phyloP scores from a whole-genome alignment of 2,797 vertebrate genomes.

The Rhadinocentrus ornatus region DNA sequence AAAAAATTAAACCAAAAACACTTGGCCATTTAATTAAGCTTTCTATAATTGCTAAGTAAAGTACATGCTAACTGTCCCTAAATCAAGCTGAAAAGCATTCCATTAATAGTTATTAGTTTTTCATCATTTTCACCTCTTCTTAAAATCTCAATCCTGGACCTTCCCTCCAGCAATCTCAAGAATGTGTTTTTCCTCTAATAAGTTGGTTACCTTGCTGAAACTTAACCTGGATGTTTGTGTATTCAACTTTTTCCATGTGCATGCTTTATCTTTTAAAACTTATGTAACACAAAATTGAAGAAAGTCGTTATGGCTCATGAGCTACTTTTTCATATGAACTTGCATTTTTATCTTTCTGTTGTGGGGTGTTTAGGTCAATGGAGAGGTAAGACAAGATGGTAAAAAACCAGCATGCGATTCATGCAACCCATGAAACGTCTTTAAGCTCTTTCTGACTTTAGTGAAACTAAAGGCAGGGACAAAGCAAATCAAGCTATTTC shows the following conservation, averaged over 20 bases:
- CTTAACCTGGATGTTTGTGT: slow-evolving; percentile 10
- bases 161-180: background rate
- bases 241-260: slow-evolving; percentile 28
- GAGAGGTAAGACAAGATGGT: slow-evolving; percentile 93
- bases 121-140: background rate
- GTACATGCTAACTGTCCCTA: slow-evolving; percentile 14
- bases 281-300: slow-evolving; percentile 8
- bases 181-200: background rate
- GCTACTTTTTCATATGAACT: slow-evolving; percentile 87
- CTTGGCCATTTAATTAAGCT: slow-evolving; percentile 29
- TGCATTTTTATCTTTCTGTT: slow-evolving; percentile 89
- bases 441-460: slow-evolving; percentile 35
- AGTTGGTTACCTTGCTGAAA: background rate
- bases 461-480: slow-evolving; percentile 18
- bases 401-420: slow-evolving; percentile 81
- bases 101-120: background rate
- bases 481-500: slow-evolving; percentile 1
- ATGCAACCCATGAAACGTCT: slow-evolving; percentile 22
- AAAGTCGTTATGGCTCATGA: slow-evolving; percentile 44
- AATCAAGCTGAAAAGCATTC: background rate
- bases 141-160: background rate
- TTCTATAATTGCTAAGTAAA: background rate
- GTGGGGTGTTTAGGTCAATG: slow-evolving; percentile 90
- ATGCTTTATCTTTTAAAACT: slow-evolving; percentile 31
- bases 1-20: slow-evolving; percentile 19